Base-by-base conservation (phyloP, 2,113 vertebrate genomes). In the Isichthys henryi region DNA sequence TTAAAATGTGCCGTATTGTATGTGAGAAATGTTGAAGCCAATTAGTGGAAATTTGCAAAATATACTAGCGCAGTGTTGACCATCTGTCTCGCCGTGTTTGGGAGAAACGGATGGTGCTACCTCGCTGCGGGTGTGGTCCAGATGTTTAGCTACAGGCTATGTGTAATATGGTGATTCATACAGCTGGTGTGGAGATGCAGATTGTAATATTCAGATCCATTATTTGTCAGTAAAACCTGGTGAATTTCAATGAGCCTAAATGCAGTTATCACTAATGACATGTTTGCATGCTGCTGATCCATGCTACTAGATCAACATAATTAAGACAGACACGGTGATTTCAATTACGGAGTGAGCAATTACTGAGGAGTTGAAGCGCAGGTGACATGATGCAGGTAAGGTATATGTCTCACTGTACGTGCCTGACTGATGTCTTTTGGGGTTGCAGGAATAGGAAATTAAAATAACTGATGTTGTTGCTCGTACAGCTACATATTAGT, bases 121-220 rank as follows among this genome's bases (percentile, higher is more conserved):
- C 53, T 13, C 77, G 80, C 92, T 90, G 90, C 92, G 88, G 2
- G 91, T 9, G 91, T 45, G 90, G 94, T 95, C 95, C 96, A 96
- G 96, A 95, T 97, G 96, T 97, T 97, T 95, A 93, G 96, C 95
- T 95, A 95, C 94, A 95, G 95, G 96, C 94, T 89, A 96, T 90
- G 91, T 86, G 88, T 93, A 92, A 92, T 88, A 93, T 92, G 85
- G 87, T 91, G 95, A 95, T 94, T 90, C 92, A 92, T 87, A 93
- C 96, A 96, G 96, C 96, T 96, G 95, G 93, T 86, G 93, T 88
- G 90, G 94, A 95, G 94, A 93, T 87, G 82, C 93, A 90, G 93
- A 91, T 93, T 92, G 93, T 31, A 91, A 92, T 93, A 93, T 87
- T 92, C 4, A 93, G 92, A 95, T 94, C 93, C 95, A 95, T 49